Evolutionary conservation across 2,113 vertebrate species (phyloP).

Genomic region (Apteryx mantelli): DNA sequence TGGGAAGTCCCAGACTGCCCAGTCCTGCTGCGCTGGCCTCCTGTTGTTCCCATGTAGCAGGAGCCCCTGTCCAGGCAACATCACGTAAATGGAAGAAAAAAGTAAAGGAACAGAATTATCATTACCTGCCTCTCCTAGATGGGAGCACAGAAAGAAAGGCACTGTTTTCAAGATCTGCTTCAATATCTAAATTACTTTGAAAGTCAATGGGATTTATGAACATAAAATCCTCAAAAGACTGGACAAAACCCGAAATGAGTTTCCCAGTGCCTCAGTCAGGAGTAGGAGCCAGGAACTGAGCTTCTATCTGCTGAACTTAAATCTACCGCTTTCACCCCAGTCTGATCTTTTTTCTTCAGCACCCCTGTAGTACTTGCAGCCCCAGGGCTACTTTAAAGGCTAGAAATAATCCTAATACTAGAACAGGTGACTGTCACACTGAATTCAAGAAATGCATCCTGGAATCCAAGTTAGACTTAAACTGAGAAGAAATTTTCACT

Average conservation of each 20-base stretch:
- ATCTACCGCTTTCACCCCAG: not conserved
- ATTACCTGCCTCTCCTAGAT: not conserved
- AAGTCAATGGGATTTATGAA: not conserved
- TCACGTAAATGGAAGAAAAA: not conserved
- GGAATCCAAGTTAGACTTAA: not conserved
- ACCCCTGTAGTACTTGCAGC: not conserved
- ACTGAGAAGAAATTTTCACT: not conserved
- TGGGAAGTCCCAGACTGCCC: not conserved
- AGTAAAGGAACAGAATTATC: not conserved
- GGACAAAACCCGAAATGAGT: not conserved
- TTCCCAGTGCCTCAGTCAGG: not conserved
- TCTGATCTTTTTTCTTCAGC: not conserved
- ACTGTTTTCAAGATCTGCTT: not conserved
- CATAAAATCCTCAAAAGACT: not conserved
- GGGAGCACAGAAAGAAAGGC: not conserved
- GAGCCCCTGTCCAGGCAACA: not conserved
- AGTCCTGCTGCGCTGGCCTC: not conserved
- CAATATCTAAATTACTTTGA: not conserved
- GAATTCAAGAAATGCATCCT: not conserved
- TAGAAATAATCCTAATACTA: not conserved
- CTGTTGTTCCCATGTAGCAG: not conserved
- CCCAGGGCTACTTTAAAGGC: not conserved
- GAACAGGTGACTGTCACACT: not conserved
- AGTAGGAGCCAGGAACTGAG: not conserved
- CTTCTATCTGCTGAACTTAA: not conserved